These are phyloP conservation scores for Hoplodrina ambigua DNA, from an alignment of 2,888 invertebrate genomes.

Conservation along the genomic window DNA sequence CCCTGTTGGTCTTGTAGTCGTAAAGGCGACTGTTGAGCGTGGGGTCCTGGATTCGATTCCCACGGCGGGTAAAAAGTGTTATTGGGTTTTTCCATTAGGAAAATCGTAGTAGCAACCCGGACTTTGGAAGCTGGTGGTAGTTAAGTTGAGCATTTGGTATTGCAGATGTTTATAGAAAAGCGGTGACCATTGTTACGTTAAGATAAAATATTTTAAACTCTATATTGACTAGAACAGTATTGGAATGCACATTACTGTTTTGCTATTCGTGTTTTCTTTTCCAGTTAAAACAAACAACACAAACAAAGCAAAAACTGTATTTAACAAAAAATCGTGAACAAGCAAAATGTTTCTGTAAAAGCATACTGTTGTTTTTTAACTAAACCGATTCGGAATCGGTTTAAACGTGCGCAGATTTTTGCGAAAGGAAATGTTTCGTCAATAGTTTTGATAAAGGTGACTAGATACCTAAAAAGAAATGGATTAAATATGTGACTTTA, in stretches of 20 bases:
- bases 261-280: slow-evolving; percentile 9
- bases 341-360: slow-evolving; percentile 43
- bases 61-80: too few relatives aligned
- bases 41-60: too few relatives aligned
- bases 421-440: slow-evolving; percentile 16
- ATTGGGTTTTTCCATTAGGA: too few relatives aligned
- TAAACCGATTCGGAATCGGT: slow-evolving; percentile 43
- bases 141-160: too few relatives aligned
- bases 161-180: too few relatives aligned
- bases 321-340: slow-evolving; percentile 32
- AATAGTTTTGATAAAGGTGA: not conserved
- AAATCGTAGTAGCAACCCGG: too few relatives aligned
- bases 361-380: slow-evolving; percentile 50
- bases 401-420: slow-evolving; percentile 32
- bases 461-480: too few relatives aligned
- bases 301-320: slow-evolving; percentile 15
- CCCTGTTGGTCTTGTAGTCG: too few relatives aligned
- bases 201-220: not conserved
- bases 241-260: slow-evolving; percentile 13
- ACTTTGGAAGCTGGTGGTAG: too few relatives aligned
- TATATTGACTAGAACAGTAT: not conserved
- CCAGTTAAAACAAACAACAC: slow-evolving; percentile 13
- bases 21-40: too few relatives aligned
- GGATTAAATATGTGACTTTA: not conserved
- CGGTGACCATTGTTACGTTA: too few relatives aligned